phyloP scores from a whole-genome alignment of 2,888 invertebrate species.

The Apamea sordens region DNA sequence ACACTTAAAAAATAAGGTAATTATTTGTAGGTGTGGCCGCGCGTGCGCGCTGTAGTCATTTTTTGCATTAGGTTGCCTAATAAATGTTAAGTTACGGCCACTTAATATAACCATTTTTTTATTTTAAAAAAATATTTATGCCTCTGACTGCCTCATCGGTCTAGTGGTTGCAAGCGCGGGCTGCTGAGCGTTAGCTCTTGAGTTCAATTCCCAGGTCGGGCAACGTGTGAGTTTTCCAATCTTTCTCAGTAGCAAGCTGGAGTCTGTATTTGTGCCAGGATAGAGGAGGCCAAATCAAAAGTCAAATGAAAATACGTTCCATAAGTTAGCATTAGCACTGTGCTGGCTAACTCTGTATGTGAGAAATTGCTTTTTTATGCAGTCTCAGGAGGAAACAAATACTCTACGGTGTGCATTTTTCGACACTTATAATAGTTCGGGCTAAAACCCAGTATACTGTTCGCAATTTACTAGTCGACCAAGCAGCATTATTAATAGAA shows the following conservation, averaged over 20 bases:
- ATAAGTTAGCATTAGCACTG: neutral
- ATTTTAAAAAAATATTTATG: neutral
- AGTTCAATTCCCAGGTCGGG: neutral
- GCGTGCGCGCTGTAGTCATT: neutral
- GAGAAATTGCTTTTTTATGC: neutral
- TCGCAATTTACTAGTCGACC: neutral
- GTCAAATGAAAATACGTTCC: neutral
- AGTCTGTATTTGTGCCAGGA: neutral
- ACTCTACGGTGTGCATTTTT: neutral
- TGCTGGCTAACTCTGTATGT: neutral
- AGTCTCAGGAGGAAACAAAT: neutral
- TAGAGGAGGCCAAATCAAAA: neutral
- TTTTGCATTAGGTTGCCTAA: slow-evolving; percentile 14
- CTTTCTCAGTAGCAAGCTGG: neutral
- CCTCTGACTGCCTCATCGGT: neutral
- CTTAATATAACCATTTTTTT: neutral
- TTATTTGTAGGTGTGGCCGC: slow-evolving; percentile 13
- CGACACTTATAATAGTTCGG: neutral
- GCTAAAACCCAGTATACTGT: neutral
- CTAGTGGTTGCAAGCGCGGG: neutral
- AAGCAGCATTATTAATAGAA: neutral
- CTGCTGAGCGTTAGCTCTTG: neutral
- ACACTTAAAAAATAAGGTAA: slow-evolving; percentile 1
- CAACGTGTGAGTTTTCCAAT: neutral
- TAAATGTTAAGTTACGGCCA: slow-evolving; percentile 17